Conservation (phyloP, 1,140 invertebrate genomes). For the Babylonia areolata region DNA sequence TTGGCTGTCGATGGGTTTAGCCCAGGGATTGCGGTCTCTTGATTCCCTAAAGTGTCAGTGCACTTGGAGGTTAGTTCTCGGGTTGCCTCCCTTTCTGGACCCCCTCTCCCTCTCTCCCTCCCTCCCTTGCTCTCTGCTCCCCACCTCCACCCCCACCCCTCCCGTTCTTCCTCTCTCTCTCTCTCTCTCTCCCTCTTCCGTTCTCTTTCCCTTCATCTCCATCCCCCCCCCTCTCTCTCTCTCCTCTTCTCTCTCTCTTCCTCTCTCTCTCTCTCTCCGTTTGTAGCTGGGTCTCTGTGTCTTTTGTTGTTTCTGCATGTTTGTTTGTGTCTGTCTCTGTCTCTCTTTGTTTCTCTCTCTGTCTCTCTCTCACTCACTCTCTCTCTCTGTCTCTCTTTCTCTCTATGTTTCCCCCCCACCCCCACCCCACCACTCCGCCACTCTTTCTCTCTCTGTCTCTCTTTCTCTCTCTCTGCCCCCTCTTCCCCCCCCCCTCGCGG, state of each 20-base stretch:
- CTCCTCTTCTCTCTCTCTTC: neutral
- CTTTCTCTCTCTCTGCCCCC: neutral
- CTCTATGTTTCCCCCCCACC: neutral
- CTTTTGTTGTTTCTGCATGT: neutral
- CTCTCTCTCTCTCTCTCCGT: neutral
- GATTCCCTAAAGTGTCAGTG: neutral
- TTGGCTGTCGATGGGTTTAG: neutral
- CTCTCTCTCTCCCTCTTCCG: too few relatives aligned
- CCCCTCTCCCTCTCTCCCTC: neutral
- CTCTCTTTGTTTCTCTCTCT: neutral
- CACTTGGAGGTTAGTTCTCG: neutral
- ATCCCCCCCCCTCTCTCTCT: too few relatives aligned
- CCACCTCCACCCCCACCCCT: too few relatives aligned
- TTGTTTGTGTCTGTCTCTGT: neutral
- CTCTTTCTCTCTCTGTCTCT: slow-evolving; percentile 6
- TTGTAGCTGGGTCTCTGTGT: neutral
- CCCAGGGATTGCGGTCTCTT: neutral
- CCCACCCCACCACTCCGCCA: neutral
- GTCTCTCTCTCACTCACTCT: neutral
- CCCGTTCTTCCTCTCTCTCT: too few relatives aligned
- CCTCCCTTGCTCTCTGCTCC: too few relatives aligned
- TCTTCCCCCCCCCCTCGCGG: neutral
- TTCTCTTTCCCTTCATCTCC: too few relatives aligned
- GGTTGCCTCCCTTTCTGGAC: neutral
- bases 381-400: neutral